Base-by-base conservation (phyloP, 2,888 invertebrate genomes). In the Glaucopsyche alexis region DNA sequence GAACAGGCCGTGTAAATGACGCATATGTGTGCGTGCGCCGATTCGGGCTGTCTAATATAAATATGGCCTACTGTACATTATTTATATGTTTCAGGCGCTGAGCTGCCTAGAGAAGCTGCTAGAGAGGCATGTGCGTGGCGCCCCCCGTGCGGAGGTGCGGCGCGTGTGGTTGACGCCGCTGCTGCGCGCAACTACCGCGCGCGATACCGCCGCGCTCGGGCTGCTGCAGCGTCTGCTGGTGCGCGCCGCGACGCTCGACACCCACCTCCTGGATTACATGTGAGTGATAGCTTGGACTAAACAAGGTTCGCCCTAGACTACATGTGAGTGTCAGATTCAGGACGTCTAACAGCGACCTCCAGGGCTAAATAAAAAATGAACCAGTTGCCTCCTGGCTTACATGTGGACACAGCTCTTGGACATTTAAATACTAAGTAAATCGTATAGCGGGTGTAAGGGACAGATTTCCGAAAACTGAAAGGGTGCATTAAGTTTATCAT, bases 101-200 rank as follows among this genome's bases (percentile, higher is more conserved):
- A 82, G 80, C n/a, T 81, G 85, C 0, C 78, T 90, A 2, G 88
- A 88, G 60, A 83, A 77, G 0, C 76, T 89, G 0, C 79, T 87
- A 0, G 77, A 80, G 7, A 79, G 77, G 64, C 83, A 86, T 74
- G 77, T 78, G 3, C 73, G 74, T 1, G 78, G 79, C 9, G 75
- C 79, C 0, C 49, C 78, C 16, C 70, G 80, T 1, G 77, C 70
- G 0, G 73, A 74, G 0, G 74, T 83, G 7, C 75, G 79, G 1
- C 73, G 75, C 2, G 72, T 84, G 42, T 87, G 87, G 86, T 75
- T 89, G 3, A 40, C 29, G 67, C 82, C 84, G 0, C 78, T 84
- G 4, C 52, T 87, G 7, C 77, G 79, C 72, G 83, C 82, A 7
- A 71, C 74, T 4, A 1, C 14, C 4, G 16, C 75, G 0, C 72